Base-by-base conservation (phyloP, 2,888 invertebrate genomes). In the Heteropelma amictum region DNA sequence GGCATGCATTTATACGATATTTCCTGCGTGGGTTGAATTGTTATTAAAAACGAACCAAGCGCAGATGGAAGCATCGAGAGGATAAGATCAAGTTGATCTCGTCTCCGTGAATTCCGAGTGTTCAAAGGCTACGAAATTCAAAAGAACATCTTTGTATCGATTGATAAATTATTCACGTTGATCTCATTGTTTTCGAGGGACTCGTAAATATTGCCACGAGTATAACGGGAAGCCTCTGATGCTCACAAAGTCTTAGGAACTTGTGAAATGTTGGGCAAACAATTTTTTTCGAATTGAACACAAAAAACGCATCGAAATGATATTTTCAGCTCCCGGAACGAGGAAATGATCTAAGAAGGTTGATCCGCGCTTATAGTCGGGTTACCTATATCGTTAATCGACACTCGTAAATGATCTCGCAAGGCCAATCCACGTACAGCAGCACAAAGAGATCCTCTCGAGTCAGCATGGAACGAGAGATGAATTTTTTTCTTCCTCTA, bases 281-380 rank as follows among this genome's bases (percentile, higher is more conserved):
- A n/a, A n/a, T n/a, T n/a, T n/a, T n/a, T n/a, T n/a, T n/a, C n/a
- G n/a, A n/a, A n/a, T n/a, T n/a, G n/a, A n/a, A n/a, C n/a, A n/a
- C n/a, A n/a, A n/a, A n/a, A n/a, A n/a, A n/a, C n/a, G n/a, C n/a
- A n/a, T n/a, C n/a, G n/a, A n/a, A n/a, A n/a, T n/a, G n/a, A 82
- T 81, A 81, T 83, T 81, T 83, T 81, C 80, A 82, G 81, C 82
- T 82, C 80, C 79, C 83, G 83, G 84, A 84, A 83, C 77, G 77
- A 81, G 83, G 80, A 83, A 83, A 80, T 76, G 68, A 49, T 69
- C 12, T 7, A 4, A 47, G 47, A 42, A 33, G 45, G 49, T 49
- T 33, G n/a, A 33, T 53, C 30, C 30, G 30, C 26, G 19, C 30
- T 12, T 35, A 21, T n/a, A n/a, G 30, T 47, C 47, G 23, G 47